Evolutionary conservation across 2,888 invertebrate genomes (phyloP), one percentile per base, ranked within the genome.

Genomic region (Patella caerulea): DNA sequence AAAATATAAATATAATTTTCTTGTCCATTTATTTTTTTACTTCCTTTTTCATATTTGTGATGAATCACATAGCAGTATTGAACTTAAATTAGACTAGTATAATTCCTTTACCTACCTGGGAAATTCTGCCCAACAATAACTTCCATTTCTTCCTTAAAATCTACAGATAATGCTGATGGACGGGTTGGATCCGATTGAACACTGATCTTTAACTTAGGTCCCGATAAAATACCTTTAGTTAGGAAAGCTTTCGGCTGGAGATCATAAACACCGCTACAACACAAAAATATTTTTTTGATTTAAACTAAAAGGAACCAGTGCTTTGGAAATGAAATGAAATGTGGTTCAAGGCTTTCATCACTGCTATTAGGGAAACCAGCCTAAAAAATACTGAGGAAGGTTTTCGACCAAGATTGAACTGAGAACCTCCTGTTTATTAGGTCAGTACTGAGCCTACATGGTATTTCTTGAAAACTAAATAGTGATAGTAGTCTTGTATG

Each of bases 191-290:
- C 90, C 7, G 90, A 87, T 76, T 89, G 88, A 19, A 91, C 85
- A 45, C 84, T 86, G 70, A 91, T 81, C 59, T 86, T 83, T 12
- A 91, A 53, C 71, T 88, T 87, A n/a, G 90, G 89, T 2, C 91
- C 90, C 1, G 82, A 83, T 69, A 88, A 82, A 9, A 84, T 81
- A 34, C 77, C 80, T 70, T 84, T 82, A 65, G 72, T 77, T 73
- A 85, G 76, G 24, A 89, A 87, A 1, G 90, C 91, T 82, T 91
- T 91, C 5, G 90, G 87, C 75, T 89, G 88, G n/a, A 91, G 83
- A 71, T 90, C 89, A 84, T 88, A 91, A 2, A 85, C 81, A 2
- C 91, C 91, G 24, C 91, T 90, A 82, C 11, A 87, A 84, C 9
- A 45, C 45, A 45, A 45, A 9, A 45, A 45, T 5, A 45, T 45